Percentiles rank a stretch among this genome's conserved stretches.
Conservation (phyloP, 1,140 invertebrate genomes). For the Diorhabda carinulata region DNA sequence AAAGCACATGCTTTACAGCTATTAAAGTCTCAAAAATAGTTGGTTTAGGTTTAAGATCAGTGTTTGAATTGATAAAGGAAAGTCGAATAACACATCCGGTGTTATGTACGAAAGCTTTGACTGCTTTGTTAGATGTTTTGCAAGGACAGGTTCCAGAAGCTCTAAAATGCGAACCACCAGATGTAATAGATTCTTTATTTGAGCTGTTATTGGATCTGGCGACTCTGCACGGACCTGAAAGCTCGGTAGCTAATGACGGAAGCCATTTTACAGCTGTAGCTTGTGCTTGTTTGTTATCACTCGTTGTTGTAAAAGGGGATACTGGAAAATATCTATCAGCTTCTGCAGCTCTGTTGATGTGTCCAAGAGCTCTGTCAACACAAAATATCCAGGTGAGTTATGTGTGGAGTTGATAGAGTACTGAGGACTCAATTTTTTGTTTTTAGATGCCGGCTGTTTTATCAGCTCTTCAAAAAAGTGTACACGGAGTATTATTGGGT, state of each 20-base stretch:
- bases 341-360: conserved; percentile 84
- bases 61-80: conserved; percentile 88
- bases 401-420: not conserved
- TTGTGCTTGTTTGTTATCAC: conserved; percentile 83
- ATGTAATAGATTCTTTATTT: conserved; percentile 76
- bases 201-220: conserved; percentile 74
- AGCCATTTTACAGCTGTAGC: conserved; percentile 77
- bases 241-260: conserved; percentile 56
- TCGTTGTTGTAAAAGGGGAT: conserved; percentile 89
- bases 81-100: conserved; percentile 73
- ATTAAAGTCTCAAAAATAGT: conserved; percentile 74
- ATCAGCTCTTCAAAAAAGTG: conserved; percentile 81
- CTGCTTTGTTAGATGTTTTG: conserved; percentile 83
- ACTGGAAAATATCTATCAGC: conserved; percentile 88
- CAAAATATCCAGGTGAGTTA: conserved; percentile 72
- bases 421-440: not conserved
- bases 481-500: conserved; percentile 82
- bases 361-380: conserved; percentile 66
- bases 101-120: conserved; percentile 82
- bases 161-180: conserved; percentile 61
- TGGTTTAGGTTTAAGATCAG: conserved; percentile 82
- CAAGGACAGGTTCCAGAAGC: conserved; percentile 86
- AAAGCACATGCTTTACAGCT: conserved; percentile 41
- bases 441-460: conserved; percentile 79
- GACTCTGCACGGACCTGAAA: conserved; percentile 60